Evolutionary conservation across 2,797 vertebrate genomes (phyloP).

Genomic region (Pseudomugil tenellus): DNA sequence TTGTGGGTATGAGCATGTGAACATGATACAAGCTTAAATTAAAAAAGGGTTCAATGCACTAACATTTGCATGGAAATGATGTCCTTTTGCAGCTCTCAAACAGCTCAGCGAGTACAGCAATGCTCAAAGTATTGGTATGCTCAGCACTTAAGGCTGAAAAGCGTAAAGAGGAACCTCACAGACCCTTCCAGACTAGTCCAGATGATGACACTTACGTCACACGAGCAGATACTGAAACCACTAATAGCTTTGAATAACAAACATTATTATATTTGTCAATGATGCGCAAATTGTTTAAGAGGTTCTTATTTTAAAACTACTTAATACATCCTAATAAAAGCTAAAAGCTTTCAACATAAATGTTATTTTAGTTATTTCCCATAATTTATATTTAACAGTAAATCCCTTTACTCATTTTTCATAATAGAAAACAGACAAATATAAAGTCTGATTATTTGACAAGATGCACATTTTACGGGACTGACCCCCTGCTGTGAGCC

Average conservation of each 20-base stretch:
- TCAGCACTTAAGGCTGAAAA: background rate
- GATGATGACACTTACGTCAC: background rate
- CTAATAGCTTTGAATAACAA: background rate
- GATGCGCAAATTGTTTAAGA: background rate
- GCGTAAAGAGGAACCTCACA: too few relatives aligned
- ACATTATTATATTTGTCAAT: background rate
- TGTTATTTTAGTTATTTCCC: background rate
- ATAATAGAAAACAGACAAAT: background rate
- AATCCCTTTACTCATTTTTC: background rate
- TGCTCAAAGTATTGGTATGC: too few relatives aligned
- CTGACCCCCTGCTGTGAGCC: constrained; percentile 2
- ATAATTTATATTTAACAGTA: background rate
- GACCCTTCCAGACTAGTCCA: background rate
- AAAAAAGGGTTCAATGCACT: too few relatives aligned
- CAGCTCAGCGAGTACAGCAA: too few relatives aligned
- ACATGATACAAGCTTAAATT: too few relatives aligned
- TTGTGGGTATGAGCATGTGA: too few relatives aligned
- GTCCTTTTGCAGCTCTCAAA: too few relatives aligned
- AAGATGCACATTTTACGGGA: background rate
- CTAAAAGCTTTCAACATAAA: too few relatives aligned
- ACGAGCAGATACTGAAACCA: background rate
- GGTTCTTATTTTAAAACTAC: background rate
- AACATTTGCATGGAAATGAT: too few relatives aligned
- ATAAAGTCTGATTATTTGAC: background rate
- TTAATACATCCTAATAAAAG: too few relatives aligned